These are phyloP conservation scores for Dasyurus viverrinus DNA, from an alignment of 2,113 vertebrate genomes.

Conservation along the genomic window DNA sequence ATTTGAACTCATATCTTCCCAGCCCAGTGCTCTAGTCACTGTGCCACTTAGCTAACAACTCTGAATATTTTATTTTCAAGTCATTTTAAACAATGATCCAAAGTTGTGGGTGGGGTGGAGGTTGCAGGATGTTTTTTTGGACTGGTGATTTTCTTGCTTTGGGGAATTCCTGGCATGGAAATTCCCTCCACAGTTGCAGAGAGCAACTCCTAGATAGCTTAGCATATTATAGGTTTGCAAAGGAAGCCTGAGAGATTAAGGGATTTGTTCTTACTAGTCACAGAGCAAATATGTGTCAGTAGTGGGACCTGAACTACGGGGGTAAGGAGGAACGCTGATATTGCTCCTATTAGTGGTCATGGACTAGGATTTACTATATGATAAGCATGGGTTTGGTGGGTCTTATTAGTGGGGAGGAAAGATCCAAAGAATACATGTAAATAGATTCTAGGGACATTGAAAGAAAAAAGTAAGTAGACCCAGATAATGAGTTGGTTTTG, in stretches of 20 bases:
- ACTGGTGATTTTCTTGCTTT: not conserved
- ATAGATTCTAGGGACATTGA: not conserved
- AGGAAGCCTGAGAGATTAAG: not conserved
- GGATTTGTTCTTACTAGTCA: not conserved
- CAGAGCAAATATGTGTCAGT: not conserved
- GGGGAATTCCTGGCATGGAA: not conserved
- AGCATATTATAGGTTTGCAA: not conserved
- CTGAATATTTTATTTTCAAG: constrained; percentile 19
- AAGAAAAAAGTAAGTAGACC: constrained; percentile 44
- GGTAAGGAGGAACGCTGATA: no score
- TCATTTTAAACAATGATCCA: not conserved
- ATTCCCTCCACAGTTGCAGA: not conserved
- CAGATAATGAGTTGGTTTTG: constrained; percentile 16
- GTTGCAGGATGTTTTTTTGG: not conserved
- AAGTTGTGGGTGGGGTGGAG: not conserved
- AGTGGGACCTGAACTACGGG: not conserved
- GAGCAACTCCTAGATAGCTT: not conserved
- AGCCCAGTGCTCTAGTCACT: not conserved
- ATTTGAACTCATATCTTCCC: not conserved
- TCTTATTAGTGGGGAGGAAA: not conserved
- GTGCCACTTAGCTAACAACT: not conserved
- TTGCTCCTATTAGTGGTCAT: no score
- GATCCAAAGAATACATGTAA: not conserved
- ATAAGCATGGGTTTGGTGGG: no score
- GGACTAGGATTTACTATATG: no score